Evolutionary conservation across 2,113 vertebrate genomes (phyloP).

Genomic region (Paralichthys olivaceus): DNA sequence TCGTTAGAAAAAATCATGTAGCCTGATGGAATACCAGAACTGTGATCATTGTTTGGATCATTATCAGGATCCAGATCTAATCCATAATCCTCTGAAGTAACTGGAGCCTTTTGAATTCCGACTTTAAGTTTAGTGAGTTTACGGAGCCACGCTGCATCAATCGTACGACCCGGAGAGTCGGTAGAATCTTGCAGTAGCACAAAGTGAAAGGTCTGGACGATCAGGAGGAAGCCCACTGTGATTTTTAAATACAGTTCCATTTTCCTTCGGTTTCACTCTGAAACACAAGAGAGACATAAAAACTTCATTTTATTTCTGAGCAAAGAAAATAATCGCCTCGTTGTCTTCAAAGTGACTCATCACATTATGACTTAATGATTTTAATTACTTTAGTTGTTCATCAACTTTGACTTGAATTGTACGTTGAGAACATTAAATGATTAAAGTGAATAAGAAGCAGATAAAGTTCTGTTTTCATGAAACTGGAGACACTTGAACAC

Average conservation of each 20-base stretch:
- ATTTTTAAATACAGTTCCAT: slow-evolving; percentile 67
- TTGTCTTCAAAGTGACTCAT: not conserved
- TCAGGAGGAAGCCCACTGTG: slow-evolving; percentile 58
- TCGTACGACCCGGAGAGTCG: slow-evolving; percentile 32
- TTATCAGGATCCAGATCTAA: not conserved
- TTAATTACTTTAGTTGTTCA: no score
- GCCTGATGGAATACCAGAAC: slow-evolving; percentile 19
- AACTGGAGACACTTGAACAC: no score
- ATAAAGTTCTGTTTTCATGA: no score
- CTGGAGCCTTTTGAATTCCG: not conserved
- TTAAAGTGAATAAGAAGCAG: no score
- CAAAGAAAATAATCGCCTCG: not conserved
- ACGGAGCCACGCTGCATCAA: slow-evolving; percentile 60
- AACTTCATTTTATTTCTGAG: not conserved
- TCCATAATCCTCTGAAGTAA: not conserved
- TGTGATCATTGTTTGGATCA: slow-evolving; percentile 10
- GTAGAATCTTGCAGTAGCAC: slow-evolving; percentile 50
- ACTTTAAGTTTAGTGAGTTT: rapidly evolving
- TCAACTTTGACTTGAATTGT: no score
- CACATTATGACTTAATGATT: no score
- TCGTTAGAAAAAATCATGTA: not conserved
- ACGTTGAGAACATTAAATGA: no score
- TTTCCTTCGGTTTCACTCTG: slow-evolving; percentile 33
- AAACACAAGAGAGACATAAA: slow-evolving; percentile 48
- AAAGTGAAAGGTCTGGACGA: slow-evolving; percentile 57